Evolutionary conservation across 2,888 invertebrate species (phyloP), one percentile per base, ranked within the genome.

Genomic region (Scaptomyza reducta): DNA sequence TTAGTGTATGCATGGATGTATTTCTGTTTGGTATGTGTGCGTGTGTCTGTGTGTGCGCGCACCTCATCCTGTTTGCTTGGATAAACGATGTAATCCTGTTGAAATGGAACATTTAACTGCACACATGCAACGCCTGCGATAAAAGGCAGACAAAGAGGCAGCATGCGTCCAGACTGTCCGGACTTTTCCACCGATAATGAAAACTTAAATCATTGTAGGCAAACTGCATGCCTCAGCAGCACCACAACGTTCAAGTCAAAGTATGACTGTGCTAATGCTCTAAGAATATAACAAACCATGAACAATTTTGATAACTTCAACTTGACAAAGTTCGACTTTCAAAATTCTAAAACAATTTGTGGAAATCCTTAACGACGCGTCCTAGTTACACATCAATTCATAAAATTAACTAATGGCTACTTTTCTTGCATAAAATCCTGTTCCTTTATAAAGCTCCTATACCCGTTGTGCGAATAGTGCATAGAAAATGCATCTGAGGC

Each of bases 61-160:
- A 55, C 55, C 22, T 59, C 35, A 40, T 71, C 69, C 82, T 76
- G 88, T 87, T 87, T 87, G 86, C 88, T 74, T 66, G 88, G 88
- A 83, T 87, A 83, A 82, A 83, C 84, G 81, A 70, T 70, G 88
- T 83, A 85, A 85, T 86, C 84, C 81, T 70, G 76, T 76, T 70
- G 81, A 86, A 85, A 88, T 88, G 87, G 76, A 88, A 85, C 87
- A 84, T 88, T 88, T 88, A 86, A 84, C 87, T 79, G 84, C 80
- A 65, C 78, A 71, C 68, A 78, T 65, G 63, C 70, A 66, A 22
- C 51, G 29, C 14, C 51, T 13, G 40, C n/a, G 33, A 55, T 40
- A 40, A 45, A 18, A 22, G 42, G 22, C 10, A 50, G 62, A 14
- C 63, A 46, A 47, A 56, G 41, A 25, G 33, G 46, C 31, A 29